Evolutionary conservation across 2,888 invertebrate species (phyloP).

Genomic region (Amblyteles armatorius): DNA sequence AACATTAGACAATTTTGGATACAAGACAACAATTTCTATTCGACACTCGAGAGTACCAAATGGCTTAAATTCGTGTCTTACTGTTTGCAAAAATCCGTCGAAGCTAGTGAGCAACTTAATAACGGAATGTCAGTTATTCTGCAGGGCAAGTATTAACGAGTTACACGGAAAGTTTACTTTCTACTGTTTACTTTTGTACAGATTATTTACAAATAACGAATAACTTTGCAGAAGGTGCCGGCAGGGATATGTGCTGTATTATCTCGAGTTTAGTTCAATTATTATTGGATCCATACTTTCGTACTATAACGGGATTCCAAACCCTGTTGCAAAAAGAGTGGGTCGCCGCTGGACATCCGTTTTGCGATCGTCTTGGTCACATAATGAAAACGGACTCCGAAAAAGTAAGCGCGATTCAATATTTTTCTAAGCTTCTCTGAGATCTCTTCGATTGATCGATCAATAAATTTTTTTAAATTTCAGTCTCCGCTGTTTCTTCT

Average conservation of each 20-base stretch:
- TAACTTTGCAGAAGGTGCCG: slow-evolving; percentile 88
- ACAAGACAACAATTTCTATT: slow-evolving; percentile 93
- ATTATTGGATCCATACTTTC: slow-evolving; percentile 92
- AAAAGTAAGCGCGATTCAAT: slow-evolving; percentile 79
- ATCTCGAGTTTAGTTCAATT: slow-evolving; percentile 95
- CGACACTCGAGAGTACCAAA: slow-evolving; percentile 91
- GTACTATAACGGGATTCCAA: slow-evolving; percentile 95
- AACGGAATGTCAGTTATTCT: slow-evolving; percentile 92
- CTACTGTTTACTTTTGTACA: neutral
- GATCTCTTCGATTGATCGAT: neutral
- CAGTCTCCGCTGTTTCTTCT: slow-evolving; percentile 95
- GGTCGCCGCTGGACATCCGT: slow-evolving; percentile 96
- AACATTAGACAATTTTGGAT: slow-evolving; percentile 86
- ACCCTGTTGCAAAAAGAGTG: slow-evolving; percentile 97
- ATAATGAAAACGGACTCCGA: slow-evolving; percentile 87
- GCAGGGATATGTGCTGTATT: slow-evolving; percentile 94
- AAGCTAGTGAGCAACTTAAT: slow-evolving; percentile 89
- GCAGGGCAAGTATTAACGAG: slow-evolving; percentile 89
- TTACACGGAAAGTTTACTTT: neutral
- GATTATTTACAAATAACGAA: slow-evolving; percentile 6
- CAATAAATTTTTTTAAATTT: neutral
- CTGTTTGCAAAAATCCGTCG: slow-evolving; percentile 90
- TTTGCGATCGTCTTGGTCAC: slow-evolving; percentile 91
- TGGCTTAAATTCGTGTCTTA: slow-evolving; percentile 94
- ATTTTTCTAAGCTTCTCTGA: neutral